Evolutionary conservation across 2,888 invertebrate species (phyloP).

Genomic region (Metallyticus violacea): DNA sequence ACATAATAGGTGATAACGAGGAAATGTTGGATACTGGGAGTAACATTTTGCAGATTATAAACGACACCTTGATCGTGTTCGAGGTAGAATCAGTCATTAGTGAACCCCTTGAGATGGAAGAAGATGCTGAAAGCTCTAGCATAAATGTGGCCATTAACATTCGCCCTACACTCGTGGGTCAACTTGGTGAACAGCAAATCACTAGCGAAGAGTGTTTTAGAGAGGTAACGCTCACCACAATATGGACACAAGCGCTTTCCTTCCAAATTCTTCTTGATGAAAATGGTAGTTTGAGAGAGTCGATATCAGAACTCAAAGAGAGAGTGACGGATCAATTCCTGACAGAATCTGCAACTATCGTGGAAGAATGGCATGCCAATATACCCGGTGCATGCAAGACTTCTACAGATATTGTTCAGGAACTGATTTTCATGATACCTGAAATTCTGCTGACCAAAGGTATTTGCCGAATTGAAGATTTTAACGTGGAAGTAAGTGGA

Average conservation of each 20-base stretch:
- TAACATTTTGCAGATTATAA: neutral
- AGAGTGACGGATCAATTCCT: neutral
- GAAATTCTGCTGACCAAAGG: neutral
- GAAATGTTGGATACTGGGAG: neutral
- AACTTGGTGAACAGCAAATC: neutral
- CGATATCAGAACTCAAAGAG: neutral
- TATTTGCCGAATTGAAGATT: neutral
- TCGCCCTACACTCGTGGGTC: neutral
- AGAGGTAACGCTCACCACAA: neutral
- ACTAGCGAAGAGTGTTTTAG: neutral
- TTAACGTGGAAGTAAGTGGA: neutral
- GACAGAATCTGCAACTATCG: neutral
- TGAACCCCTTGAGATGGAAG: too few relatives aligned
- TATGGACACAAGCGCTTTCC: neutral
- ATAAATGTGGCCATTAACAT: neutral
- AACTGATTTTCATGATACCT: neutral
- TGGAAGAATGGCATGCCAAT: neutral
- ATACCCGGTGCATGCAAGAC: neutral
- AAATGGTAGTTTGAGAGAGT: neutral
- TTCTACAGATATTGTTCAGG: neutral
- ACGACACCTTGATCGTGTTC: neutral
- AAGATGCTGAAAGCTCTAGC: neutral
- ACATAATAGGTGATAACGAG: neutral
- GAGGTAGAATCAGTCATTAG: too few relatives aligned
- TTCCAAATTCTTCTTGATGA: neutral